phyloP scores from a whole-genome alignment of 2,113 vertebrate genomes.

The Ibidorhyncha struthersii region DNA sequence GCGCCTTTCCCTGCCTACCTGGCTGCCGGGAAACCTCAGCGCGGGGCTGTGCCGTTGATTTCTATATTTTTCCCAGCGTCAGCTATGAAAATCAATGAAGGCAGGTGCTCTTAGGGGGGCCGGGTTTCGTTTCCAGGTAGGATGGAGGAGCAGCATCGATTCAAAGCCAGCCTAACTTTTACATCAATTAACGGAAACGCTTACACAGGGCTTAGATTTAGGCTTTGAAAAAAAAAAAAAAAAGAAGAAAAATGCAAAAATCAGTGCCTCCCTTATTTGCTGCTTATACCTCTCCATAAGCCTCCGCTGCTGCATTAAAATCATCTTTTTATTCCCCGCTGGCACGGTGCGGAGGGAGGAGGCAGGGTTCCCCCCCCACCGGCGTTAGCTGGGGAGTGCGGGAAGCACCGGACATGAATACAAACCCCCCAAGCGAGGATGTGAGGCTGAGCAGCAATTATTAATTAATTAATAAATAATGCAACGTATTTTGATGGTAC shows the following conservation, averaged over 20 bases:
- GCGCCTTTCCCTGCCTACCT: neutral
- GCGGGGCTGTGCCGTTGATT: fast-evolving
- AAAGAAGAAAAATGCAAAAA: neutral
- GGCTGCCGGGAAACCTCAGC: neutral
- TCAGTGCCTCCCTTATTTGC: neutral
- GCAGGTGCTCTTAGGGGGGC: neutral
- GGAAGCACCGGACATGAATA: neutral
- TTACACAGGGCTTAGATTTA: neutral
- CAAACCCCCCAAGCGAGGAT: neutral
- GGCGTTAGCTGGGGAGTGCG: neutral
- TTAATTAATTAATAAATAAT: conserved; percentile 52
- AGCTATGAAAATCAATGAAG: neutral
- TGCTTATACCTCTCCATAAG: neutral
- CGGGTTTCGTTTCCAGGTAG: neutral
- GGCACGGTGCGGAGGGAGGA: fast-evolving
- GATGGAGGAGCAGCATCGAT: neutral
- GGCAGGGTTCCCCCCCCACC: neutral
- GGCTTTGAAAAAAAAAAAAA: neutral
- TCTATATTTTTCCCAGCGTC: fast-evolving
- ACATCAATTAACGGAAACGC: neutral
- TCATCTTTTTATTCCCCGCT: neutral
- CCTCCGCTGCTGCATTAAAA: neutral
- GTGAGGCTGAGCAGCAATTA: conserved; percentile 5
- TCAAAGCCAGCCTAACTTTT: neutral
- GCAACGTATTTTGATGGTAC: neutral